Evolutionary conservation across 2,113 vertebrate species (phyloP).

Genomic region (Paracanthobrama guichenoti): DNA sequence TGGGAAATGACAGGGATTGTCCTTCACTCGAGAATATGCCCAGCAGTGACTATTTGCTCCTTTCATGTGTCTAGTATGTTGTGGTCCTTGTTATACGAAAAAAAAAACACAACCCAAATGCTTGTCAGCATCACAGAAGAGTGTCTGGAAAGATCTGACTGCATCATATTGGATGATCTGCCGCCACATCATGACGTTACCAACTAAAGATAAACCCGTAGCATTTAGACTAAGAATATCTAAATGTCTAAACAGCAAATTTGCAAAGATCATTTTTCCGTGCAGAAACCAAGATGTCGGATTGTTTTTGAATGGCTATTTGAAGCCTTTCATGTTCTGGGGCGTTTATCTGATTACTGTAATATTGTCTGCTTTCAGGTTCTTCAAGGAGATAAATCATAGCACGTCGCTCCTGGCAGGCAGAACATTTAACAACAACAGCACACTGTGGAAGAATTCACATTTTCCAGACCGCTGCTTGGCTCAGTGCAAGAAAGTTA

Average conservation of each 20-base stretch:
- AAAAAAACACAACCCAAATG: conserved; percentile 40
- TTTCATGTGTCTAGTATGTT: neutral
- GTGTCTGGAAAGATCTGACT: conserved; percentile 31
- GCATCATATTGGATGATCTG: conserved; percentile 21
- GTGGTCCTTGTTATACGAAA: conserved; percentile 36
- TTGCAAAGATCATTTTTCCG: neutral
- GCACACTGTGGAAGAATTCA: conserved; percentile 26
- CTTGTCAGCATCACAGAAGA: conserved; percentile 46
- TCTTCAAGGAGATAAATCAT: conserved; percentile 94
- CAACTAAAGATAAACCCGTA: conserved; percentile 17
- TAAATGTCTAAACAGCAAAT: conserved; percentile 38
- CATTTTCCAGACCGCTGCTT: conserved; percentile 38
- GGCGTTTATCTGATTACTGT: conserved; percentile 23
- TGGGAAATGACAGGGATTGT: conserved; percentile 27
- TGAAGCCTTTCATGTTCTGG: neutral
- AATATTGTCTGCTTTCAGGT: conserved; percentile 77
- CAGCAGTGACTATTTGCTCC: conserved; percentile 22
- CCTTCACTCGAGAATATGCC: conserved; percentile 25
- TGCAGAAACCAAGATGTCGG: neutral
- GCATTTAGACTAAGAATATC: conserved; percentile 43
- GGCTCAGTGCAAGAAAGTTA: conserved; percentile 17
- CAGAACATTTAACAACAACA: conserved; percentile 59
- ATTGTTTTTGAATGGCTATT: conserved; percentile 28
- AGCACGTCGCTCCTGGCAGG: conserved; percentile 67
- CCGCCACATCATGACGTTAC: conserved; percentile 32